Evolutionary conservation across 2,113 vertebrate species (phyloP).

Genomic region (Guaruba guarouba): DNA sequence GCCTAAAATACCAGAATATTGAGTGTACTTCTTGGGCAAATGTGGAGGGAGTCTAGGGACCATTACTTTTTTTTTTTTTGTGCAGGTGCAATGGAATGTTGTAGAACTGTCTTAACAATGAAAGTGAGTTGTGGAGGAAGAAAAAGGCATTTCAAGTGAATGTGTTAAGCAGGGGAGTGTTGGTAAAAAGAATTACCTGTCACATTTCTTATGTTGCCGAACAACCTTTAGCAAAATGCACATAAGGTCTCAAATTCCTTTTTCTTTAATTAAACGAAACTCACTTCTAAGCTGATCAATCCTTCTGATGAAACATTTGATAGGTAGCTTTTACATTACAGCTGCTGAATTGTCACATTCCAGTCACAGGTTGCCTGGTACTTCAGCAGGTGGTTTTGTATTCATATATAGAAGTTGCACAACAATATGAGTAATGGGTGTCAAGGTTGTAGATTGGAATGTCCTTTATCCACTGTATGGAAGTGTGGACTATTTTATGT

Average conservation of each 20-base stretch:
- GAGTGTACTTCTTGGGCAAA: neutral
- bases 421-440: neutral
- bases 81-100: neutral
- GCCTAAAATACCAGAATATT: neutral
- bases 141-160: neutral
- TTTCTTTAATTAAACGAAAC: neutral
- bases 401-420: neutral
- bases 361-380: neutral
- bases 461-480: neutral
- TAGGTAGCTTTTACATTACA: neutral
- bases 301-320: neutral
- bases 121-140: neutral
- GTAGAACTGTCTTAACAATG: neutral
- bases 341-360: neutral
- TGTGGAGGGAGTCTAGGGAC: neutral
- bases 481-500: neutral
- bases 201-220: neutral
- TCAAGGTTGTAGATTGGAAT: neutral
- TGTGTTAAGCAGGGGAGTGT: neutral
- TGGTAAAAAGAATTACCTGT: neutral
- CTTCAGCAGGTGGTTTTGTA: neutral
- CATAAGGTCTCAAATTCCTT: neutral
- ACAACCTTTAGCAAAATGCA: neutral
- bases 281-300: neutral
- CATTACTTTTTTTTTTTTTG: neutral